These are phyloP conservation scores for Congeria kusceri DNA, from an alignment of 2,888 invertebrate species.

Conservation along the genomic window DNA sequence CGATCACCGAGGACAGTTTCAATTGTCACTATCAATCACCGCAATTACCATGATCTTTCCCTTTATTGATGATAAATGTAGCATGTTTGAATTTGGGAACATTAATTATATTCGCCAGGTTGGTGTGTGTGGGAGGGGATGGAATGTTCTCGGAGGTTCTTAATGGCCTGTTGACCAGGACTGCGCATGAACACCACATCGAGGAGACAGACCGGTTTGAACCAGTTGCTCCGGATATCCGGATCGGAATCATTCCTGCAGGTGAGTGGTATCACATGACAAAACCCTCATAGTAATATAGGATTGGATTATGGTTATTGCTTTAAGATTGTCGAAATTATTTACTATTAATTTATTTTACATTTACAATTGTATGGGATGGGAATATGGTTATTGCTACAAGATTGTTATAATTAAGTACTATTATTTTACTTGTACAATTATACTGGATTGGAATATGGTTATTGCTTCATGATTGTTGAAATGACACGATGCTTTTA, in stretches of 20 bases:
- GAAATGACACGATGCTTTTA: too few relatives aligned
- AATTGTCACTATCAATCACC: too few relatives aligned
- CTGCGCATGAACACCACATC: constrained; percentile 87
- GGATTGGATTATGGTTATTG: constrained; percentile 2
- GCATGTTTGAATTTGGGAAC: too few relatives aligned
- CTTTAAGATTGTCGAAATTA: neutral
- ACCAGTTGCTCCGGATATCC: constrained; percentile 75
- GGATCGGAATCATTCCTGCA: constrained; percentile 88
- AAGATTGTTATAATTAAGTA: neutral
- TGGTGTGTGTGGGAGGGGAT: constrained; percentile 94
- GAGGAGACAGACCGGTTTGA: constrained; percentile 87
- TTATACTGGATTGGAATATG: too few relatives aligned
- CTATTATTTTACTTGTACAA: too few relatives aligned
- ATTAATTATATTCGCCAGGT: constrained; percentile 88
- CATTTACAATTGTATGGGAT: too few relatives aligned
- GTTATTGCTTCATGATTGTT: neutral
- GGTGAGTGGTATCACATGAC: constrained; percentile 85
- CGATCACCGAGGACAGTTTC: too few relatives aligned
- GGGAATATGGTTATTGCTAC: neutral
- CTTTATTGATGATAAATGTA: too few relatives aligned
- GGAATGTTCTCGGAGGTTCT: constrained; percentile 93
- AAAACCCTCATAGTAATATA: too few relatives aligned
- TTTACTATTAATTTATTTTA: neutral
- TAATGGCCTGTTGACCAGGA: constrained; percentile 89
- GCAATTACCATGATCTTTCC: too few relatives aligned